phyloP scores from a whole-genome alignment of 2,888 invertebrate species.

The Herminia tarsipennalis region DNA sequence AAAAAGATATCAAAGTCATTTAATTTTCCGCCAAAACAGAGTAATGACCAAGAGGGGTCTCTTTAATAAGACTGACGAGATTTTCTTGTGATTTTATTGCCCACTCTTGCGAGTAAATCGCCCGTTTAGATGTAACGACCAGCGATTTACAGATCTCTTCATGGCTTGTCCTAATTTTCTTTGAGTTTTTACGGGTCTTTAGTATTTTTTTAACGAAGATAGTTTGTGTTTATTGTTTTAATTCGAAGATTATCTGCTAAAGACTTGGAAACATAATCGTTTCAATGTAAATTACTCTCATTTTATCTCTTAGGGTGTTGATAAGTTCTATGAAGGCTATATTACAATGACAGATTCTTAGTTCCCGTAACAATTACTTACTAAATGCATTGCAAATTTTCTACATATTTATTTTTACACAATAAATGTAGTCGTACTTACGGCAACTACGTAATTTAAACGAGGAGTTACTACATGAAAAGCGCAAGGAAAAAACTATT shows the following conservation, averaged over 20 bases:
- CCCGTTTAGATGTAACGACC: constrained; percentile 67
- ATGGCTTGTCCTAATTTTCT: constrained; percentile 62
- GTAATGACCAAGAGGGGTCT: constrained; percentile 59
- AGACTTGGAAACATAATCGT: not conserved
- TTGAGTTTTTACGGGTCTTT: constrained; percentile 48
- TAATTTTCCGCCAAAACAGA: constrained; percentile 71
- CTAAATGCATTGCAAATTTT: too few species aligned
- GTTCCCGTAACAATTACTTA: too few species aligned
- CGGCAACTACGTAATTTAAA: too few species aligned
- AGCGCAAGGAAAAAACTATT: too few species aligned
- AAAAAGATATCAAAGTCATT: constrained; percentile 56
- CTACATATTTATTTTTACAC: too few species aligned
- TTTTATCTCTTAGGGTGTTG: too few species aligned
- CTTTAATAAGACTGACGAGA: constrained; percentile 69
- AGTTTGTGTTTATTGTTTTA: constrained; percentile 18
- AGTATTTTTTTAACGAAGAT: constrained; percentile 13
- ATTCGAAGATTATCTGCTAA: constrained; percentile 2
- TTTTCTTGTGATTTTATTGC: constrained; percentile 68
- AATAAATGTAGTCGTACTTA: too few species aligned
- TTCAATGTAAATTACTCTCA: too few species aligned
- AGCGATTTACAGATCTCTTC: constrained; percentile 66
- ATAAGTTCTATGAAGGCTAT: too few species aligned
- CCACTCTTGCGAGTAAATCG: constrained; percentile 65
- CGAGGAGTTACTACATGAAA: too few species aligned
- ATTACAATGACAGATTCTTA: too few species aligned